Base-by-base conservation (phyloP, 2,797 vertebrate species). In the Sarcoramphus papa region DNA sequence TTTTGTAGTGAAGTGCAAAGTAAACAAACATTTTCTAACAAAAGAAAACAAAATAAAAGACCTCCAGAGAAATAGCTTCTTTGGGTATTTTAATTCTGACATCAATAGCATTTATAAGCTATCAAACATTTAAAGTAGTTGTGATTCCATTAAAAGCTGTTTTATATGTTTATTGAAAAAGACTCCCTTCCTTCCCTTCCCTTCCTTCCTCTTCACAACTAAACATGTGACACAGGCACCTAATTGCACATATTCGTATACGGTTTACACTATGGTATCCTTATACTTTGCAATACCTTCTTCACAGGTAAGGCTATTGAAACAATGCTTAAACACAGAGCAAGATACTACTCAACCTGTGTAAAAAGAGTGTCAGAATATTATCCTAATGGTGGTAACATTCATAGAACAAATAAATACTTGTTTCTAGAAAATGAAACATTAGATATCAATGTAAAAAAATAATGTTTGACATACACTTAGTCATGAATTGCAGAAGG, bases 401-500 rank as follows among this genome's bases (percentile, higher is more conserved):
- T 54, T 79, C 65, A 72, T 4, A 77, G 41, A 63, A 80, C 27
- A 89, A 68, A 37, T 54, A 70, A 63, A 69, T 74, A 56, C 21
- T 85, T 13, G 78, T 65, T 88, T 74, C 30, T 35, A 90, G 62
- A 92, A 95, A 93, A 84, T 14, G 6, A 82, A 81, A 57, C 47
- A 25, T 62, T 83, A 75, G 10, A 13, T 57, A 88, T 11, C 31
- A 48, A 53, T 76, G 77, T 54, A 30, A 7, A 37, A 65, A n/a
- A 21, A 20, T 19, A 35, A 88, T 57, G 57, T 82, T 85, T 94
- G 88, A 95, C 93, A 68, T 41, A 93, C 80, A 93, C 53, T 90
- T 91, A 90, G 75, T 97, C 76, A 88, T n/a, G 78, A 92, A 70
- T 78, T 97, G 83, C 95, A 90, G 86, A 94, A 97, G 86, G 96